These are phyloP conservation scores for Chrysoperla carnea DNA, from an alignment of 1,140 invertebrate species.

Conservation along the genomic window DNA sequence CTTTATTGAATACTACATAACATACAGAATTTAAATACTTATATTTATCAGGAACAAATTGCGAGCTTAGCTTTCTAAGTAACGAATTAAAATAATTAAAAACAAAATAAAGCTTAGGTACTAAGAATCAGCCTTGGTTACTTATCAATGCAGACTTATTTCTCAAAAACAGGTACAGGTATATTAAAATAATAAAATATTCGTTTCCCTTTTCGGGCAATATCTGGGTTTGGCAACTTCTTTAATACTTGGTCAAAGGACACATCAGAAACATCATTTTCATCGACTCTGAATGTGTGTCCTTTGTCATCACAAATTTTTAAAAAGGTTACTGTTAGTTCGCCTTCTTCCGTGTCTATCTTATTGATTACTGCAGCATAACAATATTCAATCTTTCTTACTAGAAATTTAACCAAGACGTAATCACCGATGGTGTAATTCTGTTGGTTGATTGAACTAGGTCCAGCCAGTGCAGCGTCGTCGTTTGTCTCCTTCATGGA, in stretches of 20 bases:
- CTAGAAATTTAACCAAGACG: conserved; percentile 5
- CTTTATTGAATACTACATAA: too few relatives aligned
- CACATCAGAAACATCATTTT: conserved; percentile 3
- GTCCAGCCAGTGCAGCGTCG: background rate
- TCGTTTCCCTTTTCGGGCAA: conserved; percentile 4
- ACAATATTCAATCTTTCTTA: conserved; percentile 8
- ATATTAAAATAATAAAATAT: conserved; percentile 5
- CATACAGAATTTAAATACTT: too few relatives aligned
- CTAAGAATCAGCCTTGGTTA: too few relatives aligned
- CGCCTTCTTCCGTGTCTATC: conserved; percentile 6
- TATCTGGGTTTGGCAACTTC: conserved; percentile 4
- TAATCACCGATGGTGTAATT: conserved; percentile 5
- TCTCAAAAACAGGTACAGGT: too few relatives aligned
- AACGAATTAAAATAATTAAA: too few relatives aligned
- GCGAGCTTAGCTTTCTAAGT: too few relatives aligned
- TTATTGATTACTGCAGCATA: conserved; percentile 8
- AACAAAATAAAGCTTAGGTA: conserved; percentile 11
- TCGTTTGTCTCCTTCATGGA: too few relatives aligned
- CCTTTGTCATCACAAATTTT: conserved; percentile 10
- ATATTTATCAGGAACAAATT: too few relatives aligned
- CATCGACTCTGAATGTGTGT: conserved; percentile 6
- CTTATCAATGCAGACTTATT: too few relatives aligned
- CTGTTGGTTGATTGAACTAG: conserved; percentile 5
- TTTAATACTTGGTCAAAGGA: conserved; percentile 3
- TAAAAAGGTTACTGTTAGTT: conserved; percentile 9